phyloP scores from a whole-genome alignment of 2,888 invertebrate species.

The Ypsolopha sequella region DNA sequence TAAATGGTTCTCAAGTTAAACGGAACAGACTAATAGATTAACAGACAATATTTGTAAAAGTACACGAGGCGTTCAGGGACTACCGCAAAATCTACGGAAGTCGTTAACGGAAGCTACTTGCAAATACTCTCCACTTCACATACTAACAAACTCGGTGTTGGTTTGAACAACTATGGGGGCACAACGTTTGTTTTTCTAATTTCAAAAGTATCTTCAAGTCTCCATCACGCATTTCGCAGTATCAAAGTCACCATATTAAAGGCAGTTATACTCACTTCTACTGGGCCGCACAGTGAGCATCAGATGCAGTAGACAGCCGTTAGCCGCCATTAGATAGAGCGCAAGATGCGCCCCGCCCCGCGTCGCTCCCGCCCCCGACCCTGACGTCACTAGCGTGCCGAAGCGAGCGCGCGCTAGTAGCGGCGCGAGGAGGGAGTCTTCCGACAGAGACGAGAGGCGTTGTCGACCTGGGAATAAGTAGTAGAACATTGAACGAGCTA shows the following conservation, averaged over 20 bases:
- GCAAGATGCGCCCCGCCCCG: slow-evolving; percentile 73
- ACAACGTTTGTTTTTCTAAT: no score
- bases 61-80: no score
- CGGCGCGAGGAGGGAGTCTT: slow-evolving; percentile 75
- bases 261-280: slow-evolving; percentile 36
- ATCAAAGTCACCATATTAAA: background rate
- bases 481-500: background rate
- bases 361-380: slow-evolving; percentile 23
- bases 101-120: no score
- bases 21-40: no score
- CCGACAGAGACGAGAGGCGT: slow-evolving; percentile 78
- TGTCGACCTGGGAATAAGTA: slow-evolving; percentile 64
- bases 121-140: no score
- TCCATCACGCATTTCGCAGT: no score
- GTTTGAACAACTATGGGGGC: no score
- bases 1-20: no score
- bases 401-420: slow-evolving; percentile 80
- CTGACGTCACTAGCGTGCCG: slow-evolving; percentile 26
- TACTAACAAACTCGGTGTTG: no score
- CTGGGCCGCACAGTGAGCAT: slow-evolving; percentile 81
- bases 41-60: no score
- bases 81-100: no score
- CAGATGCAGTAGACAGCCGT: slow-evolving; percentile 86
- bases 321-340: slow-evolving; percentile 85
- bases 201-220: no score